A percentile compares a stretch with the other conserved stretches of the same genome.
Evolutionary conservation across 2,888 invertebrate species (phyloP).

Genomic region (Drosophila incognita): DNA sequence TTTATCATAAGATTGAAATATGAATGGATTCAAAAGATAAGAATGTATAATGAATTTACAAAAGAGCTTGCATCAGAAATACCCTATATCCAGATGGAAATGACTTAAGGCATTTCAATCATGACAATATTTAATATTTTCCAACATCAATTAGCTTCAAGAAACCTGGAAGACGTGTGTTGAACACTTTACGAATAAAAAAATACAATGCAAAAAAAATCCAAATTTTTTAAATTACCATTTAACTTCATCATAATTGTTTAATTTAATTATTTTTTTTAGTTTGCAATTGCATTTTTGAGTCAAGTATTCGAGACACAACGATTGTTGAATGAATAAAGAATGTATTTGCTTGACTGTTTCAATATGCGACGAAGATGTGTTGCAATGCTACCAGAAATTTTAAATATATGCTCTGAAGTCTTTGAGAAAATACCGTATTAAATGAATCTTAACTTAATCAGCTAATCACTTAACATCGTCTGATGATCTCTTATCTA

Average conservation of each 20-base stretch:
- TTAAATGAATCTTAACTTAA: conserved; percentile 11
- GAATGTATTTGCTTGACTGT: neutral
- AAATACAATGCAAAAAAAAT: neutral
- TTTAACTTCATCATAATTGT: neutral
- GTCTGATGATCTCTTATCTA: conserved; percentile 30
- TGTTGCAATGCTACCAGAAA: too few species aligned
- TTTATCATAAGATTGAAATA: conserved; percentile 5
- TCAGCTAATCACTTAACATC: conserved; percentile 8
- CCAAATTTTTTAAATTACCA: neutral
- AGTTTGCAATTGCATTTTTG: neutral
- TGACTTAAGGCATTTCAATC: neutral
- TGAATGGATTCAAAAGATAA: conserved; percentile 6
- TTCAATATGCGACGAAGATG: neutral
- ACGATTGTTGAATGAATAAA: neutral
- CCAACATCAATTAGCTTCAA: neutral
- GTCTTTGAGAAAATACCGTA: neutral
- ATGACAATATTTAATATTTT: neutral
- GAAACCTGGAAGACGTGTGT: neutral
- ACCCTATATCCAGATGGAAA: neutral
- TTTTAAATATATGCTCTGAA: neutral
- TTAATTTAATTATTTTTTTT: neutral
- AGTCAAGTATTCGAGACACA: neutral
- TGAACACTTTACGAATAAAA: neutral
- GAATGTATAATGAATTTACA: neutral
- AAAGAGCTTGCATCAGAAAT: neutral